phyloP scores from a whole-genome alignment of 2,888 invertebrate species.

The Slavum lentiscoides region DNA sequence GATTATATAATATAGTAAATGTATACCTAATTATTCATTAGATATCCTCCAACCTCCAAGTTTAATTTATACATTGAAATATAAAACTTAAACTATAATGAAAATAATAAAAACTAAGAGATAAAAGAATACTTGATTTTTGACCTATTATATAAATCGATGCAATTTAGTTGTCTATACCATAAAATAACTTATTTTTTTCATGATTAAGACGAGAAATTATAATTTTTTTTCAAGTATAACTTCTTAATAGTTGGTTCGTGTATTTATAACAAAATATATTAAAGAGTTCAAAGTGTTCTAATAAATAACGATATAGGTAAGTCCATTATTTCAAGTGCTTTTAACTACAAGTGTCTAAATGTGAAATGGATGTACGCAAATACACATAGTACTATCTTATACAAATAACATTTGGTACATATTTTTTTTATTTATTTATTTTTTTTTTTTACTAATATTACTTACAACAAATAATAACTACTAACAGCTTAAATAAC shows the following conservation, averaged over 20 bases:
- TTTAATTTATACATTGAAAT: background rate
- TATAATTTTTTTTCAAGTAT: too few species aligned
- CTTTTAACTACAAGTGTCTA: constrained; percentile 21
- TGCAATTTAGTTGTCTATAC: too few species aligned
- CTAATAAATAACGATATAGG: background rate
- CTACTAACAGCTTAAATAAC: background rate
- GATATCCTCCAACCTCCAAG: background rate
- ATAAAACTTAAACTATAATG: background rate
- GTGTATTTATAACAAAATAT: background rate
- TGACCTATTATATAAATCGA: too few species aligned
- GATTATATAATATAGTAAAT: background rate
- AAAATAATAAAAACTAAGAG: background rate
- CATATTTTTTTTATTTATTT: background rate
- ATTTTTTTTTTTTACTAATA: background rate
- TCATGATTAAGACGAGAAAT: too few species aligned
- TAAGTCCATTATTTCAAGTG: constrained; percentile 18
- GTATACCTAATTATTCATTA: background rate
- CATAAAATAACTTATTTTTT: too few species aligned
- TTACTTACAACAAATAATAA: background rate
- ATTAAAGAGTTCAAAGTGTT: background rate
- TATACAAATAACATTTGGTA: background rate
- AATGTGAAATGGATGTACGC: background rate
- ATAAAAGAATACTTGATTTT: too few species aligned
- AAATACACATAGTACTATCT: constrained; percentile 5
- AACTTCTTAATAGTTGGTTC: background rate